phyloP scores from a whole-genome alignment of 2,797 vertebrate species.

The Bovichtus variegatus region DNA sequence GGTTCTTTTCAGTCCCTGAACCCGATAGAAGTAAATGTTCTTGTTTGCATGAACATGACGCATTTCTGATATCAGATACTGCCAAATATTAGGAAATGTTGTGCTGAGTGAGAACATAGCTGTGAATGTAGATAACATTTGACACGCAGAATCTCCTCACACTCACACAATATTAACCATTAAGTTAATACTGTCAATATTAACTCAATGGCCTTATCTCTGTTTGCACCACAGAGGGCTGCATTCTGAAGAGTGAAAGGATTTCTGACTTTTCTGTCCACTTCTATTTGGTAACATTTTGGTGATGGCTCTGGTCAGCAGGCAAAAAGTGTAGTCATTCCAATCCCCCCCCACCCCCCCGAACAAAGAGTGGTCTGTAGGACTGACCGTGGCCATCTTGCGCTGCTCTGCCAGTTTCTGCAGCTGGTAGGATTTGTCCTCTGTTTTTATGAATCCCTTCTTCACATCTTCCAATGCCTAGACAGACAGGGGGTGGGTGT shows the following conservation, averaged over 20 bases:
- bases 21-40: background rate
- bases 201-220: constrained; percentile 16
- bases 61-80: background rate
- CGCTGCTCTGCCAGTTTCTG: constrained; percentile 98
- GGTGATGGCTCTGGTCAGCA: constrained; percentile 64
- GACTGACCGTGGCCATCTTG: constrained; percentile 96
- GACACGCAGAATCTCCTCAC: constrained; percentile 1
- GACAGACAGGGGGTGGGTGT: constrained; percentile 36
- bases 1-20: background rate
- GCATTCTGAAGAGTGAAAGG: constrained; percentile 34
- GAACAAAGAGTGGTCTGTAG: constrained; percentile 81
- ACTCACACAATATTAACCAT: constrained; percentile 21
- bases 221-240: constrained; percentile 6
- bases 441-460: constrained; percentile 96
- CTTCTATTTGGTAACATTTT: constrained; percentile 58
- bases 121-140: constrained; percentile 1
- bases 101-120: background rate
- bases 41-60: background rate
- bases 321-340: constrained; percentile 53
- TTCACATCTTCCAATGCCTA: constrained; percentile 94
- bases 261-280: constrained; percentile 27
- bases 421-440: constrained; percentile 97
- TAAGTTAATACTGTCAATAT: constrained; percentile 19
- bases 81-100: background rate
- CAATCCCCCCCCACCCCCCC: constrained; percentile 31